Base-by-base conservation (phyloP, 2,797 vertebrate species). In the Nyctalus aviator region DNA sequence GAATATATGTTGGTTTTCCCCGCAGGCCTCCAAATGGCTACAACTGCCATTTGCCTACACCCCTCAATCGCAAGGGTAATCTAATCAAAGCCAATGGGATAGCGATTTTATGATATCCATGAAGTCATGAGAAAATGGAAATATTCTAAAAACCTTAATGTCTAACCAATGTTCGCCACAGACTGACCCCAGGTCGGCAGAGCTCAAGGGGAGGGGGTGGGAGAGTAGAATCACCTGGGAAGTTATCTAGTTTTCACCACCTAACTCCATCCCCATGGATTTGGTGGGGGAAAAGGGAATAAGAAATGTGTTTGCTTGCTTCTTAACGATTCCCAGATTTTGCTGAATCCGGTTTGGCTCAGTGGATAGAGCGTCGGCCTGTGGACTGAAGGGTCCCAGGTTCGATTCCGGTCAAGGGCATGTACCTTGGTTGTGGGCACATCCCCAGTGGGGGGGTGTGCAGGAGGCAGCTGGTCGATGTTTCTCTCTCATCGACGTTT, bases 51-150 rank as follows among this genome's bases (percentile, higher is more conserved):
- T 75, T 57, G 30, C 59, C 84, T 66, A 88, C 68, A 83, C 14
- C 44, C 53, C 90, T 68, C 35, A 85, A 84, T 3, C 13, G 35
- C 10, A 64, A 82, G 95, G 94, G 37, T 85, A 96, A 97, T 86
- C 86, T 89, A 91, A 95, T 93, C 89, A 96, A 94, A 76, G 71
- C 91, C 96, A 86, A 94, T 8, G 83, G 50, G 91, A 86, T 53
- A 96, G 37, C 88, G 93, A 95, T 41, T 95, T 88, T 97, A 94
- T 92, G 95, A 95, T 14, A 73, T 44, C 1, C 0, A 88, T 4
- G 48, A 15, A 68, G 77, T 87, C 72, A 94, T 57, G 94, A 97
- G 81, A 93, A 96, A 77, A 94, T 59, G 77, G 35, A 84, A 94
- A 81, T 48, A 92, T 48, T 88, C 46, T 32, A 88, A 94, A 84